Evolutionary conservation across 2,888 invertebrate genomes (phyloP).

Genomic region (Calameuta pallipes): DNA sequence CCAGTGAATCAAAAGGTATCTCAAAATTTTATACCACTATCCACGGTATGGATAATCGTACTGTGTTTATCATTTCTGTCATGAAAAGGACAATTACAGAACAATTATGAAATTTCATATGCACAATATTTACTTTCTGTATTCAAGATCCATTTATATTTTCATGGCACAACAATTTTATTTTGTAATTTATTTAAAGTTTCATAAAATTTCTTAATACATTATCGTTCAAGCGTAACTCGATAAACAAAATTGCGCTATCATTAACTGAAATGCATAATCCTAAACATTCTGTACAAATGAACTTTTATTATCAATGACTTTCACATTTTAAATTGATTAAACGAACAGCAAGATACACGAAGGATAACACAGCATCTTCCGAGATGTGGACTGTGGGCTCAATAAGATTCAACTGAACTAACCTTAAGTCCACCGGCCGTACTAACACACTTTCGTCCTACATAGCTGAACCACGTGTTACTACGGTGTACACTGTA

Average conservation of each 20-base stretch:
- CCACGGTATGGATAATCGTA: not conserved
- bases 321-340: not conserved
- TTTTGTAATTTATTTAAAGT: not conserved
- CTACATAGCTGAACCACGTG: constrained; percentile 8
- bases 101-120: not conserved
- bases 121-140: not conserved
- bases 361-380: not conserved
- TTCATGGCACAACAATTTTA: not conserved
- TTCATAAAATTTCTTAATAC: not conserved
- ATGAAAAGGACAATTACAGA: not conserved
- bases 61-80: not conserved
- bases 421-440: constrained; percentile 31
- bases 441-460: constrained; percentile 35
- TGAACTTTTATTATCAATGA: not conserved
- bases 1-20: not conserved
- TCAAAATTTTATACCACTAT: not conserved
- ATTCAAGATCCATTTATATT: not conserved
- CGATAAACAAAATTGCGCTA: not conserved
- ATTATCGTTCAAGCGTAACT: not conserved
- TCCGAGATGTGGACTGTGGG: constrained; percentile 42
- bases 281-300: not conserved
- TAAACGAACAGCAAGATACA: not conserved
- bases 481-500: not conserved
- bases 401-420: constrained; percentile 54
- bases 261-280: not conserved